Evolutionary conservation across 2,888 invertebrate genomes (phyloP), one percentile per base, ranked within the genome.

Genomic region (Meloe dianella): DNA sequence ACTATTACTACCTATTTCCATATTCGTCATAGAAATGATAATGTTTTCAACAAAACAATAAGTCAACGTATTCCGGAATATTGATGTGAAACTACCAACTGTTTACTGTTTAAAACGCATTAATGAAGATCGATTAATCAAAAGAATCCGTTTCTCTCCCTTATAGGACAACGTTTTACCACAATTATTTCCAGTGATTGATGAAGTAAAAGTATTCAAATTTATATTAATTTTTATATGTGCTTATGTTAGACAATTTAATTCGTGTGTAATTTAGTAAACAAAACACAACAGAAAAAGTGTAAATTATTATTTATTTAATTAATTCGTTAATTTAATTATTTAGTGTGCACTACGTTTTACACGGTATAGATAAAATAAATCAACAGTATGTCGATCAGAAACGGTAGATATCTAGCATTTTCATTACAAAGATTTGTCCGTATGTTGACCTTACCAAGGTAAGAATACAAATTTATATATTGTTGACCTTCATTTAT

Each of bases 401-500:
- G 64, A 69, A 70, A 73, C 67, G 73, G 75, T 71, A 75, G 74
- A 41, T 73, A 74, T 67, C 69, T 82, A 65, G 74, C 76, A 47
- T 71, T 76, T 57, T 78, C 81, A 20, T 78, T 78, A 38, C 75
- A 81, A 73, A 77, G 79, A 70, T 81, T 81, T 70, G 78, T 79
- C 65, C 78, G 82, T 68, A 71, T 82, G 67, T 72, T 81, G 74
- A 74, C 80, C 66, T 77, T 81, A 72, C 81, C 82, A 78, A 83
- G 83, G 83, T 83, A 79, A 83, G 80, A 74, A 64, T 70, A 69
- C 63, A 59, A 64, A 54, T 9, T 29, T 27, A n/a, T 10, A 14
- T 7, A n/a, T 57, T n/a, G 10, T 24, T 29, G 57, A 56, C 60
- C 20, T 64, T 56, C 24, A 56, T 32, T 1, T 58, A 30, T 30